A percentile compares a stretch with the other conserved stretches of the same genome.
Conservation (phyloP, 2,797 vertebrate genomes). For the Cirrhinus molitorella region DNA sequence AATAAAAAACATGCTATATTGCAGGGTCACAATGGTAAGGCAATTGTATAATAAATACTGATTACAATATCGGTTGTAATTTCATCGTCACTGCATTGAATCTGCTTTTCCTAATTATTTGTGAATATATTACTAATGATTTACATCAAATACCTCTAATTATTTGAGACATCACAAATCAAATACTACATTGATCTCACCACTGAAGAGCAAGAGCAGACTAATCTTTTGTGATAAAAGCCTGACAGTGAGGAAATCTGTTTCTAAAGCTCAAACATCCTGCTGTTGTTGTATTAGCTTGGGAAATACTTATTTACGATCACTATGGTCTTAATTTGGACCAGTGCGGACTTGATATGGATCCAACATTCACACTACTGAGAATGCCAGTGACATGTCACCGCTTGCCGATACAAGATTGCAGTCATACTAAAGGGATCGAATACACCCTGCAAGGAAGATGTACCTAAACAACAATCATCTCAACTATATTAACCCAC, state of each 20-base stretch:
- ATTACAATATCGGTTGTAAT: background rate
- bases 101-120: background rate
- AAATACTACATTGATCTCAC: conserved; percentile 28
- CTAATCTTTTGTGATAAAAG: conserved; percentile 40
- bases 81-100: background rate
- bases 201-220: background rate
- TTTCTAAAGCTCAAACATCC: background rate
- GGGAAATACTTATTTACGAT: background rate
- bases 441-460: background rate
- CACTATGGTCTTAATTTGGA: background rate
- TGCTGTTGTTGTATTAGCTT: background rate
- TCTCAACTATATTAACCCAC: background rate
- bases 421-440: background rate
- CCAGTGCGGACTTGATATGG: background rate
- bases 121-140: background rate
- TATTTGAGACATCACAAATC: conserved; percentile 37
- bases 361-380: background rate
- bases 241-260: background rate
- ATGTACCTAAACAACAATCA: background rate
- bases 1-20: background rate
- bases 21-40: background rate
- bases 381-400: background rate
- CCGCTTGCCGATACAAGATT: background rate
- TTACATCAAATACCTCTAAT: conserved; percentile 16
- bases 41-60: too few species aligned